These are phyloP conservation scores for Condylostylus longicornis DNA, from an alignment of 1,140 invertebrate genomes.

Conservation along the genomic window DNA sequence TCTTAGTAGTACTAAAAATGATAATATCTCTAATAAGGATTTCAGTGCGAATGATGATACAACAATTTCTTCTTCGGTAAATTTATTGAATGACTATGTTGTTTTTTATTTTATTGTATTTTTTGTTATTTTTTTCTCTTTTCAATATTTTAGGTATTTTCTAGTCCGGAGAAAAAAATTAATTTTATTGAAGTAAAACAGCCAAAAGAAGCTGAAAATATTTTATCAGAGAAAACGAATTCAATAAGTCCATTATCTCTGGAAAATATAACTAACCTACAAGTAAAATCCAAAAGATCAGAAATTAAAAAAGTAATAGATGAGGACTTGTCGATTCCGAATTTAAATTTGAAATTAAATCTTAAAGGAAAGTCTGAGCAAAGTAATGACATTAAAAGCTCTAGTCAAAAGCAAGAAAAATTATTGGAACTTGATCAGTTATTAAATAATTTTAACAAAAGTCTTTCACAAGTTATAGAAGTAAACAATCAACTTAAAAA, in stretches of 20 bases:
- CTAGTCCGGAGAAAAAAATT: conserved; percentile 9
- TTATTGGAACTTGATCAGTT: conserved; percentile 9
- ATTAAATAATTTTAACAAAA: conserved; percentile 12
- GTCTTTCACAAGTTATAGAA: conserved; percentile 14
- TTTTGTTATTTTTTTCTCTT: no score
- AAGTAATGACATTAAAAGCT: no score
- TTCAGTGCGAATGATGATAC: conserved; percentile 9
- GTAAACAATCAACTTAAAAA: conserved; percentile 13
- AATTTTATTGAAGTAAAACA: conserved; percentile 3
- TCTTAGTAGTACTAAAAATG: conserved; percentile 2
- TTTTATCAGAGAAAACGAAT: not conserved
- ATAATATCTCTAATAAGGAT: not conserved
- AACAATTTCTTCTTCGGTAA: conserved; percentile 8
- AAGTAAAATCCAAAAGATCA: conserved; percentile 6
- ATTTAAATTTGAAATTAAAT: no score
- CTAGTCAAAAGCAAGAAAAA: no score
- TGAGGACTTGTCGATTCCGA: no score
- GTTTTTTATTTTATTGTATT: no score
- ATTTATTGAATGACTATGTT: no score
- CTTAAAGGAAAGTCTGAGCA: no score
- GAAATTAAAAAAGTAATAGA: no score
- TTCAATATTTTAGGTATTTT: no score
- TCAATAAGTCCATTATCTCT: conserved; percentile 10
- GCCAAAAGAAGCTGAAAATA: conserved; percentile 3
- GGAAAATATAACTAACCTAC: conserved; percentile 9